Conservation (phyloP, 2,797 vertebrate genomes). For the Cirrhinus mrigala region DNA sequence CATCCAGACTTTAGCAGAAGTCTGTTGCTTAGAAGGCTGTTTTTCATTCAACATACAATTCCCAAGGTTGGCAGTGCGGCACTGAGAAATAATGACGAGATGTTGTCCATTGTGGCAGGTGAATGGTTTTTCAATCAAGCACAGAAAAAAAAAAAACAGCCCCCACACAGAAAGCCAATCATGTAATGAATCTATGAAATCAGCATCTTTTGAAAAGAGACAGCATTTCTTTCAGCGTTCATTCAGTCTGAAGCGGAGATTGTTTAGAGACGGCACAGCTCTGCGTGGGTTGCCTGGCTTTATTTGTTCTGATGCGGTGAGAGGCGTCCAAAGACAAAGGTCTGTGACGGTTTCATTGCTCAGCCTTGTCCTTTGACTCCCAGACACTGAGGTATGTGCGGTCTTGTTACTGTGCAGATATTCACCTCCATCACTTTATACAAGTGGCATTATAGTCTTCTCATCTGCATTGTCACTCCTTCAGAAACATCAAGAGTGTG, state of each 20-base stretch:
- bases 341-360: conserved; percentile 30
- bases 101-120: conserved; percentile 44
- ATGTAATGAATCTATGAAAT: conserved; percentile 57
- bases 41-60: conserved; percentile 49
- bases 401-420: conserved; percentile 43
- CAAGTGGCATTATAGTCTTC: conserved; percentile 1
- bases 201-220: conserved; percentile 55
- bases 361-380: conserved; percentile 49
- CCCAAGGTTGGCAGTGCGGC: conserved; percentile 52
- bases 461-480: background rate
- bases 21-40: conserved; percentile 27
- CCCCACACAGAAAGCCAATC: conserved; percentile 49
- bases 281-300: conserved; percentile 47
- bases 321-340: conserved; percentile 54
- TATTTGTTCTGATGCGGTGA: conserved; percentile 41
- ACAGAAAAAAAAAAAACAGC: conserved; percentile 44
- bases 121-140: conserved; percentile 49
- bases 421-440: background rate
- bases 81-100: conserved; percentile 53
- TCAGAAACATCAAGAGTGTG: conserved; percentile 7
- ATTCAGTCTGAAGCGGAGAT: conserved; percentile 42
- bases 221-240: conserved; percentile 40
- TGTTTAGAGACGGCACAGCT: conserved; percentile 29
- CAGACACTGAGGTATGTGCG: background rate
- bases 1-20: conserved; percentile 46